Percentiles rank a stretch among this genome's conserved stretches.
Evolutionary conservation across 2,888 invertebrate genomes (phyloP).

Genomic region (Carabus problematicus): DNA sequence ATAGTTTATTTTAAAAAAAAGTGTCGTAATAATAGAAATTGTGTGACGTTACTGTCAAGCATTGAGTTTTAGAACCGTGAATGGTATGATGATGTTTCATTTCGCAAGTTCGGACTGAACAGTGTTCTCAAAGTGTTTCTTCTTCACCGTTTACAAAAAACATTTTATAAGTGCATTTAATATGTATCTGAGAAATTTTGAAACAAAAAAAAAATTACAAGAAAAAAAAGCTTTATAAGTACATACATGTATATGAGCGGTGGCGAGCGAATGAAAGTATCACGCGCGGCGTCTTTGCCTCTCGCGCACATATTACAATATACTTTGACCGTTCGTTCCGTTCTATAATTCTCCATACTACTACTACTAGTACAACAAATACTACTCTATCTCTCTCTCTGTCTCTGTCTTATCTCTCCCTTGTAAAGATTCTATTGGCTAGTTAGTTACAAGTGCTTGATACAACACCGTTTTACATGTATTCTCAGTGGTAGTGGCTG

Average conservation of each 20-base stretch:
- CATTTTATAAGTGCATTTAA: conserved; percentile 30
- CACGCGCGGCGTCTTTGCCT: not conserved
- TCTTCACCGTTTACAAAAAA: conserved; percentile 16
- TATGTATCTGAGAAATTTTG: conserved; percentile 17
- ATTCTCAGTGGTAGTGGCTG: conserved; percentile 43
- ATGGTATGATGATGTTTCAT: too few species aligned
- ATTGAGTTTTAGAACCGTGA: too few species aligned
- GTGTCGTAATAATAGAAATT: not conserved
- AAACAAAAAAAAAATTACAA: not conserved
- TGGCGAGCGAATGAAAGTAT: not conserved
- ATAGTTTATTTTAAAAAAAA: not conserved
- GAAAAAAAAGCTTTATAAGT: conserved; percentile 28
- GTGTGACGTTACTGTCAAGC: too few species aligned
- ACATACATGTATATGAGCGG: conserved; percentile 29
- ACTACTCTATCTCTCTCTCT: conserved; percentile 21
- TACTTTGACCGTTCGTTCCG: not conserved
- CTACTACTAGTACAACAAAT: not conserved
- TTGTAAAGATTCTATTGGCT: conserved; percentile 40
- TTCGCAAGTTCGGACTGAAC: conserved; percentile 9
- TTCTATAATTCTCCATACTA: not conserved
- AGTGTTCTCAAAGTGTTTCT: conserved; percentile 15
- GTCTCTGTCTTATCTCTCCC: conserved; percentile 24
- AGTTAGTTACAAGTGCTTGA: conserved; percentile 37
- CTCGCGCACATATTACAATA: not conserved
- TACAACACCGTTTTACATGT: conserved; percentile 40